Conservation (phyloP, 1,140 invertebrate genomes). For the Tenebrio molitor region DNA sequence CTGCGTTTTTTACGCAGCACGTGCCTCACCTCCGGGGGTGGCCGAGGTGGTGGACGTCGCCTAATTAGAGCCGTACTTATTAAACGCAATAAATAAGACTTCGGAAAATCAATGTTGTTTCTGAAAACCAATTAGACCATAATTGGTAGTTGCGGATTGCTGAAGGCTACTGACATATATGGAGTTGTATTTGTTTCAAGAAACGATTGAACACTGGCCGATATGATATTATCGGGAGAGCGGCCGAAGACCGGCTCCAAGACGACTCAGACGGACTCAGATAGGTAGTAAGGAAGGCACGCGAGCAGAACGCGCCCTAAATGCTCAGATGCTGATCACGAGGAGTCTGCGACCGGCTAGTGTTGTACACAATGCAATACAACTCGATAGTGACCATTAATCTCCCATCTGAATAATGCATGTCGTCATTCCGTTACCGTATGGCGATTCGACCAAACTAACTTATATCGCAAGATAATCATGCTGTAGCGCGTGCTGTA, state of each 20-base stretch:
- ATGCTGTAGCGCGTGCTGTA: constrained; percentile 48
- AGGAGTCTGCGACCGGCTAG: constrained; percentile 46
- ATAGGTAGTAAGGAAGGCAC: constrained; percentile 38
- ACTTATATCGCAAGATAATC: constrained; percentile 49
- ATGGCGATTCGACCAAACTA: constrained; percentile 46
- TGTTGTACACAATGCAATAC: constrained; percentile 52
- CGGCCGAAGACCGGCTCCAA: constrained; percentile 48
- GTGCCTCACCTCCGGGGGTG: neutral
- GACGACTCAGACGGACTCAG: constrained; percentile 30
- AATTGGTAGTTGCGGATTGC: constrained; percentile 65
- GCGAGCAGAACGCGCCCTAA: constrained; percentile 50
- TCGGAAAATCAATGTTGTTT: constrained; percentile 66
- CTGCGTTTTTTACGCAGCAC: constrained; percentile 15
- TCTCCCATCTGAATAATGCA: constrained; percentile 56
- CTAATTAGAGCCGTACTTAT: constrained; percentile 59
- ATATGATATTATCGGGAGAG: constrained; percentile 62
- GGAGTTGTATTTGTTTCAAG: constrained; percentile 66
- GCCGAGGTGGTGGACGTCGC: no score
- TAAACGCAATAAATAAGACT: constrained; percentile 62
- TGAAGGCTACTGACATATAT: constrained; percentile 65
- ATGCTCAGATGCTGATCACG: constrained; percentile 48
- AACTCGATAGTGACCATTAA: constrained; percentile 54
- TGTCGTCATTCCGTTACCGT: constrained; percentile 51
- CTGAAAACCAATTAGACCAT: constrained; percentile 67
- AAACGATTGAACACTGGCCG: constrained; percentile 63